These are phyloP conservation scores for Notamacropus eugenii DNA, from an alignment of 2,797 vertebrate genomes.

Conservation along the genomic window DNA sequence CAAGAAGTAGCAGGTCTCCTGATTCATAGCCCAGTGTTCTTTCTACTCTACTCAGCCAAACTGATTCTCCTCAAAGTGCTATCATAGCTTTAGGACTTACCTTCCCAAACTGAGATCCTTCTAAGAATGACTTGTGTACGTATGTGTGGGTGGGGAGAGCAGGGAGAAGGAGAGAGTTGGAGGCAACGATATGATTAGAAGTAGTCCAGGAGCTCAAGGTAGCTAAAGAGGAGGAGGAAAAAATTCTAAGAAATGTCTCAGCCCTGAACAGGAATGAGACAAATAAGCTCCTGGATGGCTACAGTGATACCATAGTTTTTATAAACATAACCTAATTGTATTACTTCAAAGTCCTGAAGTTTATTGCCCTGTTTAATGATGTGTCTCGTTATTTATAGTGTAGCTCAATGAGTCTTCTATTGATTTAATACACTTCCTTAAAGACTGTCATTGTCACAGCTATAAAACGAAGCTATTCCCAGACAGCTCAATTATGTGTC, in stretches of 20 bases:
- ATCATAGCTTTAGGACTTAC: neutral
- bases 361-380: constrained; percentile 88
- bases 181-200: neutral
- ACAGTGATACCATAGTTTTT: constrained; percentile 80
- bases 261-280: constrained; percentile 60
- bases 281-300: constrained; percentile 77
- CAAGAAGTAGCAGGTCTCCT: neutral
- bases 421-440: constrained; percentile 89
- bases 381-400: constrained; percentile 87
- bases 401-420: constrained; percentile 82
- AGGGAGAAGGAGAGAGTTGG: neutral
- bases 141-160: neutral
- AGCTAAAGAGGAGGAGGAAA: neutral
- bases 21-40: neutral
- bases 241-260: constrained; percentile 9
- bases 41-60: neutral
- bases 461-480: constrained; percentile 84
- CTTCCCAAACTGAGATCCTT: neutral
- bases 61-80: neutral
- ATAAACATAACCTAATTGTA: constrained; percentile 88
- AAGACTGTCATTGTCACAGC: constrained; percentile 86
- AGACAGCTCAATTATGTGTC: constrained; percentile 85
- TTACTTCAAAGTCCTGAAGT: constrained; percentile 86
- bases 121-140: neutral
- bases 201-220: neutral